Base-by-base conservation (phyloP, 1,140 invertebrate species). In the Holotrichia oblita region DNA sequence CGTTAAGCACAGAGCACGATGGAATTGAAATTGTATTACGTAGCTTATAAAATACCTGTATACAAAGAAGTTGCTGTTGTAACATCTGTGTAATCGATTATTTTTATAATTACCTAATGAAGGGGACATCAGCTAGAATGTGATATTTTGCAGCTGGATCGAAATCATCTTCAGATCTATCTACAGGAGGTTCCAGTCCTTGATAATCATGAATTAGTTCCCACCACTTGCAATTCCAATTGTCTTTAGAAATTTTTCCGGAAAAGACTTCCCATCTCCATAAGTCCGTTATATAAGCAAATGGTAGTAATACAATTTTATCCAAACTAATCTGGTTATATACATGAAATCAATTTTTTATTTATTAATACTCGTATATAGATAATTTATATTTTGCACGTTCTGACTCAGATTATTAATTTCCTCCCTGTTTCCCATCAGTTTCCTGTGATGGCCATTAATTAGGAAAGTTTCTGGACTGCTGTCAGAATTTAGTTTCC, bases 201-300 rank as follows among this genome's bases (percentile, higher is more conserved):
- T 97, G 96, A 78, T 94, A 91, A 41, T 92, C 88, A 81, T 94
- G 90, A 59, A 94, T 86, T 12, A 93, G 83, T 79, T 90, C 88
- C 93, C 93, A 94, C 88, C 93, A 97, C 75, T 93, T 89, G 79
- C 92, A 93, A 84, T 97, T 97, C 85, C 94, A 94, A 34, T 94
- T 88, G 6, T 93, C 90, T 2, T 91, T 87, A 0, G 88, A 88
- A 0, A 92, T 93, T 80, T 93, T 90, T 0, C 94, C 94, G 48
- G 92, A 90, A 87, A 97, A 98, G 24, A 98, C 91, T 40, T 93
- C 91, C 93, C 96, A 98, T 14, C 96, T 89, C 91, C 95, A 98
- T 79, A 93, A 87, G 85, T 98, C 97, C 84, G 97, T 91, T 3
- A 95, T 88, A 83, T 94, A 96, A 0, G 94, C 95, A 86, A 95